A percentile compares a stretch with the other conserved stretches of the same genome.
Conservation (phyloP, 2,888 invertebrate genomes). For the Caenorhabditis parvicauda region DNA sequence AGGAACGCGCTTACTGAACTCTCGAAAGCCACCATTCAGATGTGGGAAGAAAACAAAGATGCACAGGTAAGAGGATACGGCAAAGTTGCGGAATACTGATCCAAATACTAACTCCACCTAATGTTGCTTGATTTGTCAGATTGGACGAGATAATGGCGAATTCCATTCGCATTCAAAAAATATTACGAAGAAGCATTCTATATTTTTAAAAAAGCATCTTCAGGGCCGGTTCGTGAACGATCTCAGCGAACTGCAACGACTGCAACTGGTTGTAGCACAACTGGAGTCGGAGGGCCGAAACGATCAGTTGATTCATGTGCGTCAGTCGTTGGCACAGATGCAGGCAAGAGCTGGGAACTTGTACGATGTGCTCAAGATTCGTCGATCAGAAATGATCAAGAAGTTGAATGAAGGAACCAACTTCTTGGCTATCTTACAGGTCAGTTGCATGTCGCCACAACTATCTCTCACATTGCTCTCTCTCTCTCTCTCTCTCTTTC, state of each 20-base stretch:
- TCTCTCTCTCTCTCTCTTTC: no score
- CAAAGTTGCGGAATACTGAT: no score
- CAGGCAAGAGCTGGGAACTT: slow-evolving; percentile 51
- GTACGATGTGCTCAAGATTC: slow-evolving; percentile 41
- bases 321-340: slow-evolving; percentile 45
- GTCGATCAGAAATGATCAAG: slow-evolving; percentile 39
- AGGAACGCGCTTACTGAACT: slow-evolving; percentile 34
- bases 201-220: slow-evolving; percentile 19
- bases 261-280: slow-evolving; percentile 51
- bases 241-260: slow-evolving; percentile 57
- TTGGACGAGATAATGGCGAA: not conserved
- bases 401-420: slow-evolving; percentile 55
- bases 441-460: no score
- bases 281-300: slow-evolving; percentile 44
- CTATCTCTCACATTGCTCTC: not conserved
- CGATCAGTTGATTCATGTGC: slow-evolving; percentile 46
- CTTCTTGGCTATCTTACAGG: slow-evolving; percentile 45
- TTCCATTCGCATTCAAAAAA: not conserved
- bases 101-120: no score
- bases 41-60: slow-evolving; percentile 62
- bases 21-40: slow-evolving; percentile 49
- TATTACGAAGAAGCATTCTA: not conserved
- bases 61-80: slow-evolving; percentile 33
- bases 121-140: no score
- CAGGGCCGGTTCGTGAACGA: slow-evolving; percentile 60